These are phyloP conservation scores for Heliconius congener DNA, from an alignment of 1,140 invertebrate species.

Conservation along the genomic window DNA sequence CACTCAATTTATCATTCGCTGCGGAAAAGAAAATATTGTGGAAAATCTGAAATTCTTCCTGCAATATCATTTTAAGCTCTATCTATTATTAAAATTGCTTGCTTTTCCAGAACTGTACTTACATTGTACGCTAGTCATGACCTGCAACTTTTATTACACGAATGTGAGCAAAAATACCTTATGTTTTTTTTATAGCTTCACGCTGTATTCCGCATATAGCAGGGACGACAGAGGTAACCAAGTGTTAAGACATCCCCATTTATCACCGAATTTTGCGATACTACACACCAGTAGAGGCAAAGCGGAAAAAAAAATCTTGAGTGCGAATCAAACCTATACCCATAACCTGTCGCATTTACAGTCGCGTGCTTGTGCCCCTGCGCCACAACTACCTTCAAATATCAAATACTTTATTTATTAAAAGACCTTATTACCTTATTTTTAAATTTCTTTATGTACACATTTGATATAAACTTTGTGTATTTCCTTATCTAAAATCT, in stretches of 20 bases:
- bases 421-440: not conserved
- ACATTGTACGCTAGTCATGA: not conserved
- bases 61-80: conserved; percentile 13
- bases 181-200: not conserved
- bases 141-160: not conserved
- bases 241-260: too few relatives aligned
- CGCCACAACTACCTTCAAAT: too few relatives aligned
- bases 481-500: too few relatives aligned
- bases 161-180: not conserved
- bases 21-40: conserved; percentile 15
- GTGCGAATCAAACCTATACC: too few relatives aligned
- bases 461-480: too few relatives aligned
- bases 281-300: too few relatives aligned
- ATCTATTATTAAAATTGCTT: conserved; percentile 4
- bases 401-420: too few relatives aligned
- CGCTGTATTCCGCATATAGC: too few relatives aligned
- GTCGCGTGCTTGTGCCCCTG: too few relatives aligned
- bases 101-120: not conserved
- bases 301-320: too few relatives aligned
- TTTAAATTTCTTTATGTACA: not conserved
- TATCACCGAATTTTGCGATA: too few relatives aligned
- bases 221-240: accelerated
- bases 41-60: not conserved
- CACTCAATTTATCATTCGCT: conserved; percentile 6
- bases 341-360: too few relatives aligned